These are phyloP conservation scores for Drosophila melanocephala DNA, from an alignment of 2,888 invertebrate species.

Conservation along the genomic window DNA sequence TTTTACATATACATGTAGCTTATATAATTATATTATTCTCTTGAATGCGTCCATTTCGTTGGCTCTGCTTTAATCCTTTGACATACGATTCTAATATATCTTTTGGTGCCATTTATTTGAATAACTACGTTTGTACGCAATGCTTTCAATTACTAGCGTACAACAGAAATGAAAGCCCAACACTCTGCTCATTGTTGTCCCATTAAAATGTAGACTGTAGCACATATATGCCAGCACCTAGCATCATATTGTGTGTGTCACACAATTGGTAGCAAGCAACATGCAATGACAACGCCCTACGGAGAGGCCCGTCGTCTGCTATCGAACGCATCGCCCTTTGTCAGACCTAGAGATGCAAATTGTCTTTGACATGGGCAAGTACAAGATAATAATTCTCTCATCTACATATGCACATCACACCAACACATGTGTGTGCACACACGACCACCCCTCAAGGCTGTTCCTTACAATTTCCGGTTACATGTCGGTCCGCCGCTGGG, in stretches of 20 bases:
- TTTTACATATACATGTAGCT: not conserved
- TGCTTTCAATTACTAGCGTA: slow-evolving; percentile 20
- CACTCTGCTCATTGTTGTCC: slow-evolving; percentile 18
- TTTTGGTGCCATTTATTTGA: slow-evolving; percentile 1
- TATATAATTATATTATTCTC: not conserved
- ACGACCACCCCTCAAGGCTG: slow-evolving; percentile 14
- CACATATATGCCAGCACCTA: slow-evolving; percentile 50
- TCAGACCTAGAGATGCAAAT: slow-evolving; percentile 62
- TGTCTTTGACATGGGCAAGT: slow-evolving; percentile 71
- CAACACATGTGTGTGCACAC: not conserved
- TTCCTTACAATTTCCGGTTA: slow-evolving; percentile 58
- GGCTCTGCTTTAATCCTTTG: not conserved
- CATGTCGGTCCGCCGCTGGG: slow-evolving; percentile 15
- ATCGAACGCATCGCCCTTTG: slow-evolving; percentile 48
- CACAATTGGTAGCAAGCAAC: slow-evolving; percentile 36
- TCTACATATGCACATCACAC: slow-evolving; percentile 30
- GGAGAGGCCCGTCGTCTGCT: slow-evolving; percentile 37
- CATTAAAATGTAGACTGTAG: slow-evolving; percentile 34
- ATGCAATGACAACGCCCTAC: slow-evolving; percentile 50
- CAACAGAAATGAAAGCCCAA: not conserved
- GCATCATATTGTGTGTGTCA: slow-evolving; percentile 12
- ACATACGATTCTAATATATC: not conserved
- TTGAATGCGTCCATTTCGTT: not conserved
- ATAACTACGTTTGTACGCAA: not conserved
- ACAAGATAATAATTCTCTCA: slow-evolving; percentile 69